Base-by-base conservation (phyloP, 2,888 invertebrate species). In the Cerceris ruficornis region DNA sequence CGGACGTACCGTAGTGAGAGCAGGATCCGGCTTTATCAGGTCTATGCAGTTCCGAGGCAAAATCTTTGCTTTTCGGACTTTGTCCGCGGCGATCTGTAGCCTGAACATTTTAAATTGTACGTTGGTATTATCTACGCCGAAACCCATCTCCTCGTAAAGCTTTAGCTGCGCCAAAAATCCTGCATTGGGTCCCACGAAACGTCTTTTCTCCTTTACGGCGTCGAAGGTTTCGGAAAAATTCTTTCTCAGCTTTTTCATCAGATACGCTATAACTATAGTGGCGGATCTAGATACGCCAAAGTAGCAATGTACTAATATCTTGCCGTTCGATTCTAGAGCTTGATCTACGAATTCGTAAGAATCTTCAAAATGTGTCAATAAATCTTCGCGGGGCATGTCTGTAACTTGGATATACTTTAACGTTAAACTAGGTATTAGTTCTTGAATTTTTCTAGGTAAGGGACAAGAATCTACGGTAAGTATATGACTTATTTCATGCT, bases 261-360 rank as follows among this genome's bases (percentile, higher is more conserved):
- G 92, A 91, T 96, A 98, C 0, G 97, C 98, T 71, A 98, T 95
- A 0, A 98, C 96, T 4, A 98, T 94, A 0, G 98, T 96, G 0
- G 98, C 97, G 91, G 98, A 98, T 68, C 98, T 94, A 0, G 98
- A 98, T 4, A 98, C 96, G 13, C 98, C 98, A 88, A 96, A 98
- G 91, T 97, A 97, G 92, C 98, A 98, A 90, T 98, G 98, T 0
- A 98, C 97, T 13, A 98, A 93, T 7, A 98, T 95, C 72, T 93
- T 95, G 55, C 96, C 96, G 49, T 94, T 94, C 2, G 91, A 90
- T 6, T 95, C 91, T 70, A 95, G 93, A 1, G 96, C 96, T 76
- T 94, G 92, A 80, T 94, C 94, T 75, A 98, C 97, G 88, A 97
- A 98, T 6, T 94, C 93, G 88, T 95, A 95, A 68, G 97, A 95